Conservation (phyloP, 2,888 invertebrate species). For the Dioctria linearis region DNA sequence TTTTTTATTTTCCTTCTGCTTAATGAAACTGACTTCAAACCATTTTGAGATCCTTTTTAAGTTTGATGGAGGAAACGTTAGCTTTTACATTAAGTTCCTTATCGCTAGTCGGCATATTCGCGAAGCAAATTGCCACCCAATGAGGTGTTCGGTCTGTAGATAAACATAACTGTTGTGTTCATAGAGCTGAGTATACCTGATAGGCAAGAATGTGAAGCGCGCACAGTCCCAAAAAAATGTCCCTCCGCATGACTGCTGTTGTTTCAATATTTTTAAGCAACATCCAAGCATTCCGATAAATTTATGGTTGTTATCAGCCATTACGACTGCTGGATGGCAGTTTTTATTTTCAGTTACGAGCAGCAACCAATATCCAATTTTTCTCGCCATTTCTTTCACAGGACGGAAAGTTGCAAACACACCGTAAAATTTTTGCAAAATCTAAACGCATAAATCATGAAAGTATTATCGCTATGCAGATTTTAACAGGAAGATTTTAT, state of each 20-base stretch:
- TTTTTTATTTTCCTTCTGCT: conserved; percentile 20
- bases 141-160: not conserved
- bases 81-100: conserved; percentile 36
- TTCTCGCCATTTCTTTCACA: conserved; percentile 42
- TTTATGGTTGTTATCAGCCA: conserved; percentile 47
- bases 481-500: conserved; percentile 37
- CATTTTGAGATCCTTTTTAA: not conserved
- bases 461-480: conserved; percentile 45
- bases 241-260: conserved; percentile 2
- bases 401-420: conserved; percentile 37
- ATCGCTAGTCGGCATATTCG: conserved; percentile 33
- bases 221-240: not conserved
- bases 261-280: conserved; percentile 41
- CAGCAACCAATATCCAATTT: conserved; percentile 45
- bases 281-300: conserved; percentile 38
- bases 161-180: not conserved
- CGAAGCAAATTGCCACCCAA: conserved; percentile 9
- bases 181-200: not conserved
- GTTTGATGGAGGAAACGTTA: conserved; percentile 34
- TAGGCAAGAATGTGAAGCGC: not conserved
- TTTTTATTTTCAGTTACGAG: conserved; percentile 40
- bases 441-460: conserved; percentile 45
- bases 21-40: conserved; percentile 29
- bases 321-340: conserved; percentile 48
- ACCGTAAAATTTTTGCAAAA: conserved; percentile 33